A percentile compares a stretch with the other conserved stretches of the same genome.
phyloP scores from a whole-genome alignment of 2,888 invertebrate genomes.

The Tenthredo mesomela region DNA sequence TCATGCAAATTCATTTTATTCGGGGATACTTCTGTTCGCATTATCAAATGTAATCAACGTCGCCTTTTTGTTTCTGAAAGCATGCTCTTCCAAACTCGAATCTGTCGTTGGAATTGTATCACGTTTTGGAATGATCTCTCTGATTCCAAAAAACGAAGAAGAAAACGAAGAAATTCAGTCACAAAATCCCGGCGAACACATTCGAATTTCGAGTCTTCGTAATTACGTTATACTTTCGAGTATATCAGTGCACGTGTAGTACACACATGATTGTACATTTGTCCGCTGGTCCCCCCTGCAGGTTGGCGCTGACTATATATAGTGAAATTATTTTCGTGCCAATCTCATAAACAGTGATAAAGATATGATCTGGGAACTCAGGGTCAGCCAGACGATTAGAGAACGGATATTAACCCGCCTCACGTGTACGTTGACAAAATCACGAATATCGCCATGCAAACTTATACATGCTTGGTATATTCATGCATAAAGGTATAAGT shows the following conservation, averaged over 20 bases:
- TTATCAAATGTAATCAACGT: too few species aligned
- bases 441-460: neutral
- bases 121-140: neutral
- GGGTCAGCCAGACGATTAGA: neutral
- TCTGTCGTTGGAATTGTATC: neutral
- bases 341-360: conserved; percentile 11
- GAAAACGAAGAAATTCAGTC: neutral
- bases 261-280: neutral
- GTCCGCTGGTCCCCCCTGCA: neutral
- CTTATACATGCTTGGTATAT: neutral
- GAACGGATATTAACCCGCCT: conserved; percentile 11
- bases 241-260: neutral
- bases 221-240: neutral
- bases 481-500: neutral
- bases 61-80: neutral
- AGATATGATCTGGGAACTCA: neutral
- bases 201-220: neutral
- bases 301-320: neutral
- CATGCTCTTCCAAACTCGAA: neutral
- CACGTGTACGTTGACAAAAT: neutral
- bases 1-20: too few species aligned
- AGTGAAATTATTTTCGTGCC: conserved; percentile 5
- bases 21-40: too few species aligned
- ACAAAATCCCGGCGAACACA: neutral
- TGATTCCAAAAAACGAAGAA: neutral